Percentiles rank a stretch among this genome's conserved stretches.
phyloP scores from a whole-genome alignment of 2,888 invertebrate species.

The Andrena haemorrhoa region DNA sequence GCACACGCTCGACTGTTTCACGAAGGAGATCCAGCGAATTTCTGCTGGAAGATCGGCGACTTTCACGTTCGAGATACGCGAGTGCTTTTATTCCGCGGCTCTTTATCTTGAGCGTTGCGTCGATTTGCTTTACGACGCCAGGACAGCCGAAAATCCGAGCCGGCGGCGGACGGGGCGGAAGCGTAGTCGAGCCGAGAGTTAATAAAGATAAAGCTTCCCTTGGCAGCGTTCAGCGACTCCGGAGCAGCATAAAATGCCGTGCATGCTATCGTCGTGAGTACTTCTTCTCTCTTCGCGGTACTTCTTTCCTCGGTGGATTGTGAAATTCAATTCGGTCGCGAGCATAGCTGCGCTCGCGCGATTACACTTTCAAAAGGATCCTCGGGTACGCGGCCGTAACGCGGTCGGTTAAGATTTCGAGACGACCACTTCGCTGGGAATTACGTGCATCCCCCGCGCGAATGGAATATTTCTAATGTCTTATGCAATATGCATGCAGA shows the following conservation, averaged over 20 bases:
- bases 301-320: constrained; percentile 29
- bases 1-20: not conserved
- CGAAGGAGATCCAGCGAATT: not conserved
- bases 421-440: constrained; percentile 2
- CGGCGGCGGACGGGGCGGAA: not conserved
- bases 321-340: constrained; percentile 33
- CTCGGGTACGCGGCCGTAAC: not conserved
- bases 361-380: constrained; percentile 40
- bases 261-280: constrained; percentile 38
- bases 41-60: no score
- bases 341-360: constrained; percentile 13
- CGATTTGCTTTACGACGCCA: constrained; percentile 3
- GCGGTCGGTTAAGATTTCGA: constrained; percentile 20
- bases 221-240: constrained; percentile 38
- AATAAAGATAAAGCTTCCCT: constrained; percentile 45
- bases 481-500: no score
- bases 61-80: no score
- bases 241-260: constrained; percentile 19
- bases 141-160: constrained; percentile 7
- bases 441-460: constrained; percentile 4
- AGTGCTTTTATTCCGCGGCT: not conserved
- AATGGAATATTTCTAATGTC: constrained; percentile 15
- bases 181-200: constrained; percentile 9
- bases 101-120: not conserved
- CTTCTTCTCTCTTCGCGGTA: constrained; percentile 2